Evolutionary conservation across 1,140 invertebrate species (phyloP), one percentile per base, ranked within the genome.

Genomic region (Laupala kohalensis): DNA sequence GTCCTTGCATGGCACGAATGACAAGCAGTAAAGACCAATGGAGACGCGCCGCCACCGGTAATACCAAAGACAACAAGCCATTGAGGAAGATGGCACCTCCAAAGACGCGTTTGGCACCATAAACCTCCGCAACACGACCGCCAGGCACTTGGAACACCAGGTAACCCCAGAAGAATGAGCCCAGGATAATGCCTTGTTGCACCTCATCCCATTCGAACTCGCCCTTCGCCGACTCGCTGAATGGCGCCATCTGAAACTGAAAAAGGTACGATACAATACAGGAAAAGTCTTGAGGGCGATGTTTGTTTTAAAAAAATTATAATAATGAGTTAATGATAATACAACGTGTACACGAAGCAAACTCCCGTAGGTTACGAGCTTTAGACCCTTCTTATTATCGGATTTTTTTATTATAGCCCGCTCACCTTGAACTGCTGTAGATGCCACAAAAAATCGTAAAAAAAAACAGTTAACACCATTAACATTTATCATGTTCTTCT

Each of bases 111-210:
- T 84, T 84, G 2, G 77, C 78, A 15, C 81, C 79, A 62, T 77
- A 75, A n/a, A 76, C 74, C 72, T 83, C 83, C 12, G 79, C 79
- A 13, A 84, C 28, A 9, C 79, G 76, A n/a, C 83, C 84, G 19
- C 83, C 84, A 9, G 84, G 81, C 19, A 85, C 76, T 76, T 86
- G 85, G 0, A 80, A 81, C 2, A 81, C 28, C 9, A 83, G 75
- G 75, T 84, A 85, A 13, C 83, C 84, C 75, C 81, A 80, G 77
- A 84, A 84, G 75, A 84, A 85, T 15, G 82, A 74, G 3, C 81
- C 79, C 6, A 84, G 77, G 30, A 84, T 77, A 3, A 79, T 71
- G 6, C 82, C 81, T 67, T 80, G 81, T 25, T 72, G 26, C 28
- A 73, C 64, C 28, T 76, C 73, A 69, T 76, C 70, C 79, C 79